Percentiles rank a stretch among this genome's conserved stretches.
Evolutionary conservation across 2,797 vertebrate species (phyloP).

Genomic region (Anguilla obscura): DNA sequence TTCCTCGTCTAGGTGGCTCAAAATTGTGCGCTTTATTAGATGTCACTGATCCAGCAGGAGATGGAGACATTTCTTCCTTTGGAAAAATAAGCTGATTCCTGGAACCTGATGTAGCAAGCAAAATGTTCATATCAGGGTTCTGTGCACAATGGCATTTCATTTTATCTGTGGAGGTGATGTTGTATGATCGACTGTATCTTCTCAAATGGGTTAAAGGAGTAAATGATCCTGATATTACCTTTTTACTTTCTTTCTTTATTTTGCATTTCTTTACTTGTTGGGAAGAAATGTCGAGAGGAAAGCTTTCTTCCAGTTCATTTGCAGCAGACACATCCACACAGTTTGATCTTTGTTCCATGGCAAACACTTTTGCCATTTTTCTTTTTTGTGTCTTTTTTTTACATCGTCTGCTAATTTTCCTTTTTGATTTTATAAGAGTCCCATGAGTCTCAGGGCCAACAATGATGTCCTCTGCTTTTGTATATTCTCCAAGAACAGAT

Average conservation of each 20-base stretch:
- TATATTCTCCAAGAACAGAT: neutral
- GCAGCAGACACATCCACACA: neutral
- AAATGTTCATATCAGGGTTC: neutral
- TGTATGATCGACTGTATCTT: neutral
- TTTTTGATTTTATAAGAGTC: neutral
- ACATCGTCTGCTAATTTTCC: neutral
- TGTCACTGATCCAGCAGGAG: neutral
- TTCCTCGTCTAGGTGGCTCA: neutral
- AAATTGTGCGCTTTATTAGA: neutral
- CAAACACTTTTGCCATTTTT: neutral
- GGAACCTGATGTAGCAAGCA: neutral
- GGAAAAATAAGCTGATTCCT: neutral
- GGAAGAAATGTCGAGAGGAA: neutral
- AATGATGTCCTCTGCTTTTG: neutral
- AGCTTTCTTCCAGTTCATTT: neutral
- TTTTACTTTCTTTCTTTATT: conserved; percentile 2
- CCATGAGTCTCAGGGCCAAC: neutral
- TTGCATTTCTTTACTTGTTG: neutral
- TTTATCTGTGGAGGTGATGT: neutral
- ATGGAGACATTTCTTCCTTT: neutral
- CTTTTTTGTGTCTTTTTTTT: neutral
- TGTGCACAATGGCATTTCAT: neutral
- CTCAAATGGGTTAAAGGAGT: neutral
- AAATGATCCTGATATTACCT: neutral
- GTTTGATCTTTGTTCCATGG: neutral